Evolutionary conservation across 2,888 invertebrate genomes (phyloP).

Genomic region (Onthophagus sagittarius): DNA sequence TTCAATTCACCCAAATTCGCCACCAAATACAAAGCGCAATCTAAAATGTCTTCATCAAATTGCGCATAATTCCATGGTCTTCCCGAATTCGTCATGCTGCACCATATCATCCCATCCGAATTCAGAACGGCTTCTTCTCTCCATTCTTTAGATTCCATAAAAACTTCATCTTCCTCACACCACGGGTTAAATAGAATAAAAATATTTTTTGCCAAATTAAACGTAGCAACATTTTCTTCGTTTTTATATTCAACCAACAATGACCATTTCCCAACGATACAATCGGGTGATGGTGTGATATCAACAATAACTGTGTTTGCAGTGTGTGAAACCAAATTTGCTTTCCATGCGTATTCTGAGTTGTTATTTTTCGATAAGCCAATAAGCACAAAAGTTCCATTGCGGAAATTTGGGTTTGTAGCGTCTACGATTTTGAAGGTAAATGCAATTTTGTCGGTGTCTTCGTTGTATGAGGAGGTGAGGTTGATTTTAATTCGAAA

Average conservation of each 20-base stretch:
- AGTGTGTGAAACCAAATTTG: conserved; percentile 63
- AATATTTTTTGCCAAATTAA: conserved; percentile 65
- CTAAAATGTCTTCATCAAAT: conserved; percentile 64
- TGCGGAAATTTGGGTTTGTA: conserved; percentile 44
- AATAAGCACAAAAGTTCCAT: conserved; percentile 72
- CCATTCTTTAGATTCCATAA: conserved; percentile 62
- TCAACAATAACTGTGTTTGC: conserved; percentile 57
- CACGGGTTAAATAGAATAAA: conserved; percentile 77
- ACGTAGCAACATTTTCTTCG: conserved; percentile 47
- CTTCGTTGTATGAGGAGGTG: conserved; percentile 65
- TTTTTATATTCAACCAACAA: conserved; percentile 37
- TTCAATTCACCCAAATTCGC: conserved; percentile 59
- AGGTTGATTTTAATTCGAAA: conserved; percentile 67
- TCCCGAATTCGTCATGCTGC: conserved; percentile 67
- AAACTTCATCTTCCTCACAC: conserved; percentile 69
- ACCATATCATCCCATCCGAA: conserved; percentile 72
- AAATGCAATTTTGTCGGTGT: conserved; percentile 22
- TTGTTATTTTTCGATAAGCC: conserved; percentile 64
- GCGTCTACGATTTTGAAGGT: neutral
- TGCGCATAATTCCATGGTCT: conserved; percentile 74
- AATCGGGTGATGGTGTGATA: conserved; percentile 62
- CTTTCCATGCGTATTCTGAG: conserved; percentile 67
- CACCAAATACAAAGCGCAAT: conserved; percentile 61
- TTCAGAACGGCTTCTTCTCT: conserved; percentile 67
- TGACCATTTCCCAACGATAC: conserved; percentile 22